A percentile compares a stretch with the other conserved stretches of the same genome.
These are phyloP conservation scores for Paradoxurus hermaphroditus DNA, from an alignment of 2,113 vertebrate species.

Conservation along the genomic window DNA sequence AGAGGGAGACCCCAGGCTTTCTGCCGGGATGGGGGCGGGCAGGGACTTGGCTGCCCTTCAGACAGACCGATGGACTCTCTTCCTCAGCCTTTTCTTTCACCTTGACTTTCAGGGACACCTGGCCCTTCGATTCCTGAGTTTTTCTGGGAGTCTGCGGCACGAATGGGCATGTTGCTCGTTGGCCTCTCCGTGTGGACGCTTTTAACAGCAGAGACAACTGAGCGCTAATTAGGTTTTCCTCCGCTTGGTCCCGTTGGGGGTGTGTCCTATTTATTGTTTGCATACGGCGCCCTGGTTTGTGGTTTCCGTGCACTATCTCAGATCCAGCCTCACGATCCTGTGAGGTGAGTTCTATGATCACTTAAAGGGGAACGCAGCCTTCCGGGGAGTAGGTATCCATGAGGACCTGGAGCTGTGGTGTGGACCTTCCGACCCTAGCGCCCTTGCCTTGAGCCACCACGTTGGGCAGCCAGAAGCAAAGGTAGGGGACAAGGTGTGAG, in stretches of 20 bases:
- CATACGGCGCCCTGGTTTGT: neutral
- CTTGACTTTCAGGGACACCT: neutral
- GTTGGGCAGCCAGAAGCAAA: neutral
- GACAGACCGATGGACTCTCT: neutral
- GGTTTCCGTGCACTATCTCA: neutral
- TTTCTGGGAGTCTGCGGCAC: neutral
- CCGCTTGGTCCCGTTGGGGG: neutral
- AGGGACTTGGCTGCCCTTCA: neutral
- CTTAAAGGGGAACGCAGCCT: neutral
- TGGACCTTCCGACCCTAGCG: neutral
- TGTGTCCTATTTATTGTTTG: neutral
- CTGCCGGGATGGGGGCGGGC: neutral
- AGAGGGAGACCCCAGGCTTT: neutral
- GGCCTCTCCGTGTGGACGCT: neutral
- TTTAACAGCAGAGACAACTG: neutral
- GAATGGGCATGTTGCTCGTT: neutral
- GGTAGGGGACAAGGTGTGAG: too few species aligned
- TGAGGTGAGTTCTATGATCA: neutral
- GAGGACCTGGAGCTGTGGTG: neutral
- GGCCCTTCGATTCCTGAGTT: neutral
- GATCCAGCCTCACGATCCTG: neutral
- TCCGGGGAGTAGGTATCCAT: rapidly evolving
- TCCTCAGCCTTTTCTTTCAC: neutral
- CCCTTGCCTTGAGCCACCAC: neutral
- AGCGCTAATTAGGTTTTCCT: neutral